phyloP scores from a whole-genome alignment of 1,140 invertebrate species.

The Dolichoris vasculosae region DNA sequence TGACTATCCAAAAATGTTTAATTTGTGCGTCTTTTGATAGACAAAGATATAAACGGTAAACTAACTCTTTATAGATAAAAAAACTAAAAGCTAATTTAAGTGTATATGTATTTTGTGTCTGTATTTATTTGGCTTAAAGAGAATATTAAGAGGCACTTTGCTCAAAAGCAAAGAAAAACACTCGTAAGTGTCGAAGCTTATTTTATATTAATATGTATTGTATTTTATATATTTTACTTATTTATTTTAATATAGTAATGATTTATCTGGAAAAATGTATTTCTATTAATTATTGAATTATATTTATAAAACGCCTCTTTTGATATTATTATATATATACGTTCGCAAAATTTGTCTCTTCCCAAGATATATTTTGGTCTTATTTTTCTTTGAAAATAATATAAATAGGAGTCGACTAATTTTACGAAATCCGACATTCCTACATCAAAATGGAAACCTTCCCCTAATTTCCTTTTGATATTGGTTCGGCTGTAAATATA shows the following conservation, averaged over 20 bases:
- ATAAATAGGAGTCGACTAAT: background rate
- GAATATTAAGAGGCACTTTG: slow-evolving; percentile 54
- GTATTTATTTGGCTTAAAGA: slow-evolving; percentile 50
- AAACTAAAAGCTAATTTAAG: background rate
- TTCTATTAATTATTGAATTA: slow-evolving; percentile 36
- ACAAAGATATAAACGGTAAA: background rate
- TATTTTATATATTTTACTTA: slow-evolving; percentile 33
- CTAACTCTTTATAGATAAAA: background rate
- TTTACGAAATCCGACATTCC: slow-evolving; percentile 15
- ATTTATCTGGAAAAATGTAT: slow-evolving; percentile 14
- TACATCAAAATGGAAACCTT: slow-evolving; percentile 69
- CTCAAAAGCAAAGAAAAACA: slow-evolving; percentile 54
- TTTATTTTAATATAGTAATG: slow-evolving; percentile 33
- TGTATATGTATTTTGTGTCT: slow-evolving; percentile 12
- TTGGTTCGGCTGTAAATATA: slow-evolving; percentile 47
- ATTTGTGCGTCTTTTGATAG: background rate
- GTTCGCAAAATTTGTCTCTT: background rate
- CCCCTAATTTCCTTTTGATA: slow-evolving; percentile 70
- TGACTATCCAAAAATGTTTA: background rate
- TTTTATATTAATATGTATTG: slow-evolving; percentile 15
- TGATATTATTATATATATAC: slow-evolving; percentile 18
- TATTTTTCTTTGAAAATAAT: background rate
- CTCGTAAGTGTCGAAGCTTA: slow-evolving; percentile 9
- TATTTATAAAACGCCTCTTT: slow-evolving; percentile 47
- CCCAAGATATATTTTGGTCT: background rate